Percentiles rank a stretch among this genome's conserved stretches.
Conservation (phyloP, 2,888 invertebrate genomes). For the Drosophila fulvimacula region DNA sequence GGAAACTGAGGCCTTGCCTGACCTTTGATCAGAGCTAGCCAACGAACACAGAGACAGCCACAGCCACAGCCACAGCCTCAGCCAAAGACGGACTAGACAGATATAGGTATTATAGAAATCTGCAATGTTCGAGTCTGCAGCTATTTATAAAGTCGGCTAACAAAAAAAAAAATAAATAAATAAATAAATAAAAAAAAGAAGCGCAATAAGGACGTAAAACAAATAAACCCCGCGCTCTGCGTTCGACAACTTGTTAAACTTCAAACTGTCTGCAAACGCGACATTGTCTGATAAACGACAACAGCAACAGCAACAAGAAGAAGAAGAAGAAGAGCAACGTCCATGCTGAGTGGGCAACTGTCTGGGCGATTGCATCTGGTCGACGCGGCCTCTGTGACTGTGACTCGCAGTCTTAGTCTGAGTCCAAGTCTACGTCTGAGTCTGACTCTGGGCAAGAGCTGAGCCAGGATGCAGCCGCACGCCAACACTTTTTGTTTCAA, state of each 20-base stretch:
- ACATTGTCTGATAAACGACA: constrained; percentile 80
- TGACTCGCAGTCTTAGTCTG: constrained; percentile 38
- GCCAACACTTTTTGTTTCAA: constrained; percentile 81
- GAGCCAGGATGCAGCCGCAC: constrained; percentile 68
- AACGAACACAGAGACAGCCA: constrained; percentile 23
- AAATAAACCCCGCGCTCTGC: constrained; percentile 54
- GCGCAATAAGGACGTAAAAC: constrained; percentile 41
- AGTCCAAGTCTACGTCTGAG: constrained; percentile 51
- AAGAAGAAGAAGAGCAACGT: constrained; percentile 38
- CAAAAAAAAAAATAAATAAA: constrained; percentile 22
- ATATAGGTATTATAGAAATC: constrained; percentile 32
- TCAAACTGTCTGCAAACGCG: constrained; percentile 80
- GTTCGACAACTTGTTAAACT: constrained; percentile 81
- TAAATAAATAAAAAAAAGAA: constrained; percentile 11
- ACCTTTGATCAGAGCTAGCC: constrained; percentile 48
- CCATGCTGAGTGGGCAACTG: constrained; percentile 63
- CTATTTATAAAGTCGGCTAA: constrained; percentile 61
- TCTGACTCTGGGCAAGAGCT: constrained; percentile 44
- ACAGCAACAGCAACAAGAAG: constrained; percentile 42
- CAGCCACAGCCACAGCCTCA: neutral
- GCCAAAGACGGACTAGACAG: constrained; percentile 1
- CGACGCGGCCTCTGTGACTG: constrained; percentile 58
- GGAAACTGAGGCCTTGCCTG: constrained; percentile 40
- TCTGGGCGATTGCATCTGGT: constrained; percentile 68
- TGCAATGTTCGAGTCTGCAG: constrained; percentile 40